A percentile compares a stretch with the other conserved stretches of the same genome.
Conservation (phyloP, 2,113 vertebrate species). For the Alectura lathami region DNA sequence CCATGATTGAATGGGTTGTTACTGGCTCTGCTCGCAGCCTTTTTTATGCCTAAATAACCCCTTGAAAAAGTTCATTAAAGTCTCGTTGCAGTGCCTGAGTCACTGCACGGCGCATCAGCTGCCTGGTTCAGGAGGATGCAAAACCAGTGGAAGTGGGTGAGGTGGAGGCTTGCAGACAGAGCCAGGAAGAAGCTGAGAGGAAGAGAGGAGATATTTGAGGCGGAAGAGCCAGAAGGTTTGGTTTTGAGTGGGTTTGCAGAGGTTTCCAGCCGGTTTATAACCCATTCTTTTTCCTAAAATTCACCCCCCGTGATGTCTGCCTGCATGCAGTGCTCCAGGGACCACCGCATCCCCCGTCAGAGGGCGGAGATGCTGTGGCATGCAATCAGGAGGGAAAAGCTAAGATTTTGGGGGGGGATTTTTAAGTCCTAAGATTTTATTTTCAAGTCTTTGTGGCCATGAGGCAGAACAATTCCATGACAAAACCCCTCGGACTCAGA, state of each 20-base stretch:
- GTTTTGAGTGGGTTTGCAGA: neutral
- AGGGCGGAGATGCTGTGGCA: neutral
- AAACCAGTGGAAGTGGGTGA: neutral
- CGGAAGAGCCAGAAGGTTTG: neutral
- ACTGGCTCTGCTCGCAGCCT: neutral
- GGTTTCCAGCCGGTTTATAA: neutral
- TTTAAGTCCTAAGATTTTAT: neutral
- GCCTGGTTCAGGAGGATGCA: neutral
- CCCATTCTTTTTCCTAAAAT: neutral
- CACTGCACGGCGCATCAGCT: neutral
- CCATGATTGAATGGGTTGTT: neutral
- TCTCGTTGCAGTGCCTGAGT: neutral
- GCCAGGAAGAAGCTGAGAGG: neutral
- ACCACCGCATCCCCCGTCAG: rapidly evolving
- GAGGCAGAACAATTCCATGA: neutral
- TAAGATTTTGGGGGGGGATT: rapidly evolving
- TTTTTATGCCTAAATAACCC: neutral
- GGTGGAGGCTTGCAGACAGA: neutral
- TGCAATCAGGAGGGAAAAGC: neutral
- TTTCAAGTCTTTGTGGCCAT: too few species aligned
- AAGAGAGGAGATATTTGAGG: too few species aligned
- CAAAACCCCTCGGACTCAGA: neutral
- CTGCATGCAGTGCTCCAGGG: neutral
- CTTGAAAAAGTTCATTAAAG: neutral
- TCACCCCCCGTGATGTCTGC: too few species aligned